Conservation (phyloP, 2,888 invertebrate species). For the Acronicta alni region DNA sequence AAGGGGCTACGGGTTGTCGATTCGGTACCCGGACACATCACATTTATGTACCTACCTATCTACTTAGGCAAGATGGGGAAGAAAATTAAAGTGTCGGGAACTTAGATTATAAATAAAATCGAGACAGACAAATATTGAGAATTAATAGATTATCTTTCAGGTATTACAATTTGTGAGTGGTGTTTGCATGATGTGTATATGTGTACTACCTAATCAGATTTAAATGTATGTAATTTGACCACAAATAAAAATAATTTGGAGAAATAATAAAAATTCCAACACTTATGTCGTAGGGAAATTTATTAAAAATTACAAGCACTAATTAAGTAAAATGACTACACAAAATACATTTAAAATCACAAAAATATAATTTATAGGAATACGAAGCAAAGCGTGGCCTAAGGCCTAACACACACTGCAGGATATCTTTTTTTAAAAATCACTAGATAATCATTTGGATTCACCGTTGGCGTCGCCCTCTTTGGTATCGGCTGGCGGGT, state of each 20-base stretch:
- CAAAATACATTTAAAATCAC: conserved; percentile 15
- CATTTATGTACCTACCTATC: no score
- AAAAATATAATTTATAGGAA: conserved; percentile 14
- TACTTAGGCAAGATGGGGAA: no score
- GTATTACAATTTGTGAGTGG: no score
- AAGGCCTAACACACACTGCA: conserved; percentile 21
- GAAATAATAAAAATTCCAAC: conserved; percentile 7
- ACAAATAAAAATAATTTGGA: neutral
- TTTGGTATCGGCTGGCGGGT: conserved; percentile 28
- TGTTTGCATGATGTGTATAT: no score
- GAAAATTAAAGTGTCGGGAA: no score
- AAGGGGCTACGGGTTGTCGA: no score
- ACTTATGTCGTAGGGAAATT: conserved; percentile 32
- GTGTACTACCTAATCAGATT: no score
- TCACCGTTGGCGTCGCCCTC: conserved; percentile 55
- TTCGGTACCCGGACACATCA: no score
- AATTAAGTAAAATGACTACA: conserved; percentile 16
- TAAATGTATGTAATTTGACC: neutral
- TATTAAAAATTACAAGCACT: conserved; percentile 30
- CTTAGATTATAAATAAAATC: no score
- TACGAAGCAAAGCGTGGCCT: conserved; percentile 22
- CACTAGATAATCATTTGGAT: conserved; percentile 37
- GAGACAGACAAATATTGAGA: no score
- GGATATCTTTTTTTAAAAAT: conserved; percentile 4
- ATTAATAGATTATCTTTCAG: no score